Percentiles rank a stretch among this genome's conserved stretches.
These are phyloP conservation scores for Pristionchus maxplancki DNA, from an alignment of 2,888 invertebrate genomes.

Conservation along the genomic window DNA sequence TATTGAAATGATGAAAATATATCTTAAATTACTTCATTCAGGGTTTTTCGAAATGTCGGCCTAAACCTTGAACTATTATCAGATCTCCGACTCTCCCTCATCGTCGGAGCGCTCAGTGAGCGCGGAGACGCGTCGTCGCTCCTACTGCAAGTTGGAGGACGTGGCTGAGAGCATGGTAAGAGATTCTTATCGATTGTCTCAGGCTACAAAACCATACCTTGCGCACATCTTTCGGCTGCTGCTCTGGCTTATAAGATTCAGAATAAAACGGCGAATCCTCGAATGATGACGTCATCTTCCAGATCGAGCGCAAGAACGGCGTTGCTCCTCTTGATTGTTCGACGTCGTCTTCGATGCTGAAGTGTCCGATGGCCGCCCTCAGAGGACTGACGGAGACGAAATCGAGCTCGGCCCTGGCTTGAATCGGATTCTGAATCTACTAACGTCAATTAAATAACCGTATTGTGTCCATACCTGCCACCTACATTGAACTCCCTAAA, in stretches of 20 bases:
- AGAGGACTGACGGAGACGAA: constrained; percentile 10
- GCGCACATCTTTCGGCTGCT: no score
- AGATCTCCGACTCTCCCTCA: constrained; percentile 20
- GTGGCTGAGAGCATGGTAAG: constrained; percentile 14
- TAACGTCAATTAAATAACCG: neutral
- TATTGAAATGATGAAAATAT: no score
- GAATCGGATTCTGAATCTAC: neutral
- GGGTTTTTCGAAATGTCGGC: no score
- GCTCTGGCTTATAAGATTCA: neutral
- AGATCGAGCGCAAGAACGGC: constrained; percentile 45
- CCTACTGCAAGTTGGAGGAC: constrained; percentile 20
- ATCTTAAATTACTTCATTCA: no score
- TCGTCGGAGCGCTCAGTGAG: neutral
- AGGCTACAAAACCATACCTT: no score
- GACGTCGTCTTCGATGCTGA: neutral
- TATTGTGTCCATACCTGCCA: neutral
- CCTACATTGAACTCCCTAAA: no score
- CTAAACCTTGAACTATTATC: no score
- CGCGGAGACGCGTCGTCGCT: neutral
- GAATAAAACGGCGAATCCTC: no score
- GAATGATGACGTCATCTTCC: neutral
- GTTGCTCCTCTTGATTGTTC: neutral
- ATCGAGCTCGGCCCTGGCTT: constrained; percentile 18
- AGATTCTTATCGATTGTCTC: no score
- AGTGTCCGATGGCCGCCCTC: constrained; percentile 15